These are phyloP conservation scores for Stegodyphus mimosarum DNA, from an alignment of 1,140 invertebrate species.

Conservation along the genomic window DNA sequence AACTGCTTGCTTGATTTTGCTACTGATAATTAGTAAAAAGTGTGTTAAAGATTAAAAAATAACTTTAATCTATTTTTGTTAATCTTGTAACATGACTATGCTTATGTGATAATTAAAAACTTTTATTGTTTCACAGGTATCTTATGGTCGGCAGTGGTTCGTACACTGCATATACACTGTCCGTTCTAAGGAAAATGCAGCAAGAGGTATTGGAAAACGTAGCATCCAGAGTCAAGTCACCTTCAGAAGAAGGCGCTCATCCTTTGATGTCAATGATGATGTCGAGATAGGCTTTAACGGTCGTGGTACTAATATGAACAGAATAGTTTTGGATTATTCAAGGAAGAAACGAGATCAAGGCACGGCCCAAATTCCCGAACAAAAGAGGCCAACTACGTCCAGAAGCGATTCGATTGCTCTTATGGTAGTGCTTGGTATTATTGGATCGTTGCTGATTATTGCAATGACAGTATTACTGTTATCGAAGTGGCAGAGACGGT, in stretches of 20 bases:
- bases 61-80: too few relatives aligned
- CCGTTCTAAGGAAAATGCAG: conserved; percentile 64
- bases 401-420: neutral
- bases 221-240: conserved; percentile 58
- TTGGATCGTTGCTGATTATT: conserved; percentile 29
- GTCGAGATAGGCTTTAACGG: conserved; percentile 64
- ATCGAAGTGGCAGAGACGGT: conserved; percentile 1
- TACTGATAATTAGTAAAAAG: too few relatives aligned
- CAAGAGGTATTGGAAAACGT: conserved; percentile 63
- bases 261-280: conserved; percentile 54
- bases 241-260: neutral
- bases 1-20: too few relatives aligned
- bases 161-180: conserved; percentile 69
- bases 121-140: conserved; percentile 63
- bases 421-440: conserved; percentile 4
- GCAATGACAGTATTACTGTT: conserved; percentile 38
- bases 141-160: conserved; percentile 69
- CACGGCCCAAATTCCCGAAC: neutral
- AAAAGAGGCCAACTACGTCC: neutral
- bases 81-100: too few relatives aligned
- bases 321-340: conserved; percentile 63
- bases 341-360: neutral
- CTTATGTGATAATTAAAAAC: too few relatives aligned
- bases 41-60: too few relatives aligned
- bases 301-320: conserved; percentile 68